Evolutionary conservation across 2,797 vertebrate species (phyloP).

Genomic region (Bovichtus diacanthus): DNA sequence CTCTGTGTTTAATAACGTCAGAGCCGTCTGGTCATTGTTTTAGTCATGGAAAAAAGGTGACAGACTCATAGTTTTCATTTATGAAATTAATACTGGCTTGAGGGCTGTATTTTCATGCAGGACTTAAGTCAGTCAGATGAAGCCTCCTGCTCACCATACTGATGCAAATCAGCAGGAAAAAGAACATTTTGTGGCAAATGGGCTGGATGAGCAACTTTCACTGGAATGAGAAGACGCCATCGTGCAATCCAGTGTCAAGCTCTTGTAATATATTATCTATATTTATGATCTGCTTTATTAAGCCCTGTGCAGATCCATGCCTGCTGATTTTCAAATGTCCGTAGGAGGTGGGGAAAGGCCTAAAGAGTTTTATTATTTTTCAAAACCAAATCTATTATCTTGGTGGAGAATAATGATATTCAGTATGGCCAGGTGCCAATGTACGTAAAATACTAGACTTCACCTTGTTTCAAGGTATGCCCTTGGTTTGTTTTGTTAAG

Average conservation of each 20-base stretch:
- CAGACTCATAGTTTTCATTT: no score
- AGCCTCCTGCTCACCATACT: neutral
- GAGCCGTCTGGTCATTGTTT: no score
- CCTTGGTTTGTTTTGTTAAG: neutral
- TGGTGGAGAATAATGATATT: neutral
- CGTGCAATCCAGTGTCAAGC: neutral
- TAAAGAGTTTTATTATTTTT: neutral
- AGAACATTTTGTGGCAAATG: neutral
- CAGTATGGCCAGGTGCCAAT: neutral
- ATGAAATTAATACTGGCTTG: no score
- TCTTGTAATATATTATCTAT: constrained; percentile 14
- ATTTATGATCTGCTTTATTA: no score
- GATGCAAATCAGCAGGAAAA: neutral
- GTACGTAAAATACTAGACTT: neutral
- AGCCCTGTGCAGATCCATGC: neutral
- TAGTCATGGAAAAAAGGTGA: no score
- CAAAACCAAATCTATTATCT: neutral
- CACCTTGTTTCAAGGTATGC: neutral
- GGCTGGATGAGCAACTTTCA: neutral
- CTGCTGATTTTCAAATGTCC: neutral
- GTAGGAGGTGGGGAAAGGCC: neutral
- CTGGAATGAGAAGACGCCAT: neutral
- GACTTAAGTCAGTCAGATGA: neutral
- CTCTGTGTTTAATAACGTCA: no score
- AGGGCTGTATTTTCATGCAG: no score